Conservation (phyloP, 2,888 invertebrate genomes). For the Tachina fera region DNA sequence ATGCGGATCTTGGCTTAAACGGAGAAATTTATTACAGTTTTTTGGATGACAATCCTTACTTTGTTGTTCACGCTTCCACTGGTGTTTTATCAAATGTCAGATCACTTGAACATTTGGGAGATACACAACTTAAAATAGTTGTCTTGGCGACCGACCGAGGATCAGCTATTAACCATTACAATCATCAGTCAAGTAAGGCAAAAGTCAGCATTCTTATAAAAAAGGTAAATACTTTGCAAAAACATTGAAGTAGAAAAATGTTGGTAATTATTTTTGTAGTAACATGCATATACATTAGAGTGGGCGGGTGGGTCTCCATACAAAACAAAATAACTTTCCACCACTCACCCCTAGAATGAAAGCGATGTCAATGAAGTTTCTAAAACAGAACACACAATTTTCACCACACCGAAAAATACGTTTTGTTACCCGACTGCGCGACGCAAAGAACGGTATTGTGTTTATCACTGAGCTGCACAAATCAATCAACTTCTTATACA, state of each 20-base stretch:
- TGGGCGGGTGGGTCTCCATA: not conserved
- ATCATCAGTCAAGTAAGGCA: constrained; percentile 88
- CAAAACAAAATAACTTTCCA: not conserved
- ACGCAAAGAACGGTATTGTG: too few relatives aligned
- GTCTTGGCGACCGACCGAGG: constrained; percentile 95
- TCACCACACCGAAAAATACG: too few relatives aligned
- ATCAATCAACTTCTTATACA: too few relatives aligned
- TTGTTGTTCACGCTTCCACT: constrained; percentile 96
- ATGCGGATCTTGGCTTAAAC: constrained; percentile 97
- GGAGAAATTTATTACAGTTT: constrained; percentile 99
- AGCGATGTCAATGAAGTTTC: too few relatives aligned
- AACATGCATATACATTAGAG: not conserved
- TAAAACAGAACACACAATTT: too few relatives aligned
- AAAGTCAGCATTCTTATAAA: constrained; percentile 90
- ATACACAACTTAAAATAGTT: constrained; percentile 88
- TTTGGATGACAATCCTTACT: constrained; percentile 90
- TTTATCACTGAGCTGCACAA: too few relatives aligned
- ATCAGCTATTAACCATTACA: constrained; percentile 82
- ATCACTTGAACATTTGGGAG: constrained; percentile 88
- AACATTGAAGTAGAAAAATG: not conserved
- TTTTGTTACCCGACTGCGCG: too few relatives aligned
- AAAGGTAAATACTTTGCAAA: constrained; percentile 81
- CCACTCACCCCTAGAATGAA: too few relatives aligned
- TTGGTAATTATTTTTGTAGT: not conserved
- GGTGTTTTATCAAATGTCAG: constrained; percentile 93